Evolutionary conservation across 2,797 vertebrate genomes (phyloP), one percentile per base, ranked within the genome.

Genomic region (Philypnodon macrostomus): DNA sequence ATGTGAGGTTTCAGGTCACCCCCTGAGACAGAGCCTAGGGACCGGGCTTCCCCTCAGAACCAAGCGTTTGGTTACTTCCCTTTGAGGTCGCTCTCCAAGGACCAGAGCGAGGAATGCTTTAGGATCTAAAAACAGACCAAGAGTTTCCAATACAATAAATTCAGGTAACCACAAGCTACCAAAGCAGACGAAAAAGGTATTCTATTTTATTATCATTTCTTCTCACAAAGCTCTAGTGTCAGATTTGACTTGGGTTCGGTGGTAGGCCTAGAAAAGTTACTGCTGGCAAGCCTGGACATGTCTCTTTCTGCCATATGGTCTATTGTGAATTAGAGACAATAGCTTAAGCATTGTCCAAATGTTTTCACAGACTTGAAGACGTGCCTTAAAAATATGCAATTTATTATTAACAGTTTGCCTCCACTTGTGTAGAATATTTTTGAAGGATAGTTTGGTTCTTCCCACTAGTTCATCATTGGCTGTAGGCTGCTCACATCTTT

Each of bases 1-100:
- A 78, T 73, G 74, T 79, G 81, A 85, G 81, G 83, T 85, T 41
- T 82, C 77, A 81, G 83, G 79, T 86, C 80, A 75, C 73, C 76
- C 64, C 68, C 79, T 67, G 80, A 79, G 85, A 70, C 70, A 77
- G 81, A 85, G 80, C 67, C 80, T 49, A 58, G 72, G 79, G 74
- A 83, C 73, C 30, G 9, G 34, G 29, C 36, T 42, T 53, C 58
- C 48, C 65, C 61, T 87, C 69, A 80, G 79, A 84, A 73, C 67
- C 45, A 26, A 39, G 64, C n/a, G 21, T 80, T 74, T 50, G 57
- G 70, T 84, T 87, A 76, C 78, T 53, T 58, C 52, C 33, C 57
- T 66, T 60, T 79, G 69, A 75, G 51, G 73, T 69, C 69, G 49
- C 29, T 76, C 75, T 62, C 70, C 7, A 34, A 65, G 57, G 79